Evolutionary conservation across 1,140 invertebrate genomes (phyloP), one percentile per base, ranked within the genome.

Genomic region (Tetramorium simillimum): DNA sequence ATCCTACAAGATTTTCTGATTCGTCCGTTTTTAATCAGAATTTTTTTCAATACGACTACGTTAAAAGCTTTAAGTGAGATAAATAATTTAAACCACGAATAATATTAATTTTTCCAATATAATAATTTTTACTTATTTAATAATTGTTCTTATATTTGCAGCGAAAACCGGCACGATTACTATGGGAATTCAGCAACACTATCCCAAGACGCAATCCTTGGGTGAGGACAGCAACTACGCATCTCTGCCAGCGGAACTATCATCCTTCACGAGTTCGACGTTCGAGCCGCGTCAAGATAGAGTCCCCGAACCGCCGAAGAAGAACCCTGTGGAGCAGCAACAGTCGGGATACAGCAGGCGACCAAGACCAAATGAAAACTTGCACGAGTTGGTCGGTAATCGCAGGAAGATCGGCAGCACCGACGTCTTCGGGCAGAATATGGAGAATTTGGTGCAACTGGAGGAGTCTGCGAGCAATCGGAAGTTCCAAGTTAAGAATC

Each of bases 381-480:
- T 75, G n/a, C 86, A 70, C 24, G 82, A 91, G 18, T 2, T 91
- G 18, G 60, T 63, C 2, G 84, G 81, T 0, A 90, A 85, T 63
- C 90, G 92, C 46, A 73, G 93, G 18, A 94, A 93, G 73, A 93
- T 93, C 62, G 92, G 92, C 10, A 94, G 91, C 70, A 93, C 92
- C 24, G 94, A 94, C 43, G 92, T 94, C 2, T 94, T 94, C 28
- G 94, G 92, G 4, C 92, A 94, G 49, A 94, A 94, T n/a, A 93
- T 94, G 91, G 93, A 94, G 73, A 94, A 94, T 49, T 60, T 94
- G 43, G 93, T 94, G 10, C 93, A 94, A 46, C n/a, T 94, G 18
- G 93, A 94, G 1, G 90, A 92, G 7, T 82, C 92, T 2, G 85
- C 65, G 9, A 28, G 14, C 24, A 93, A 91, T n/a, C 82, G 91